phyloP scores from a whole-genome alignment of 2,113 vertebrate species.

The Typhlomys cinereus region DNA sequence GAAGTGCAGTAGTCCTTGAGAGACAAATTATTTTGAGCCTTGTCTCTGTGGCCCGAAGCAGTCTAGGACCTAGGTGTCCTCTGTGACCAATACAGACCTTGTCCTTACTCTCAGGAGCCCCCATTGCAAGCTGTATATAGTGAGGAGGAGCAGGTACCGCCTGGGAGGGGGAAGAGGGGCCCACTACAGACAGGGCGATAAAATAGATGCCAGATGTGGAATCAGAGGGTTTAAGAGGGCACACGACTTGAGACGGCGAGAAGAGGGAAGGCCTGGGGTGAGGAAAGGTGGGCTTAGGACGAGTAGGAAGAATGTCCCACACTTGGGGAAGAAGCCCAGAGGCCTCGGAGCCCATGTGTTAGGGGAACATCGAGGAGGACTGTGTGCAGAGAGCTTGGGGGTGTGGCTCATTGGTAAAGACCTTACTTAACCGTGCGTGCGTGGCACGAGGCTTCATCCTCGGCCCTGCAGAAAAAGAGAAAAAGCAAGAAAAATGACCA shows the following conservation, averaged over 20 bases:
- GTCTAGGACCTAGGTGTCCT: not conserved
- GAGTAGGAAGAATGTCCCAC: not conserved
- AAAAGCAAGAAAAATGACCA: not conserved
- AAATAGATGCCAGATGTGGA: not conserved
- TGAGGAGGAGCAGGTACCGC: not conserved
- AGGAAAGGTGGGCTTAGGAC: not conserved
- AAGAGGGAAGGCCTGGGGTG: not conserved
- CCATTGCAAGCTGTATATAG: not conserved
- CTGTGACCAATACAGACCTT: not conserved
- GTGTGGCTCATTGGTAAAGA: not conserved
- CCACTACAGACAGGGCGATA: not conserved
- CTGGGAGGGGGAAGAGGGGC: not conserved
- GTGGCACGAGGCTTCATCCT: not conserved
- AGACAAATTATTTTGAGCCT: not conserved
- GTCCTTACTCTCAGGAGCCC: not conserved
- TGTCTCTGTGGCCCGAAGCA: not conserved
- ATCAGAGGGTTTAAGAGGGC: not conserved
- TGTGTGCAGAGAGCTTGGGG: not conserved
- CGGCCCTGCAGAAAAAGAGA: not conserved
- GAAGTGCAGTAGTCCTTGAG: slow-evolving; percentile 9
- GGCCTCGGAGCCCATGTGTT: not conserved
- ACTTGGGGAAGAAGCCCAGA: not conserved
- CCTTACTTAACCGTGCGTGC: too few species aligned
- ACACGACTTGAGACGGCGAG: not conserved
- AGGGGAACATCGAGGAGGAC: not conserved